Base-by-base conservation (phyloP, 2,888 invertebrate genomes). In the Leptinotarsa rubiginosa region DNA sequence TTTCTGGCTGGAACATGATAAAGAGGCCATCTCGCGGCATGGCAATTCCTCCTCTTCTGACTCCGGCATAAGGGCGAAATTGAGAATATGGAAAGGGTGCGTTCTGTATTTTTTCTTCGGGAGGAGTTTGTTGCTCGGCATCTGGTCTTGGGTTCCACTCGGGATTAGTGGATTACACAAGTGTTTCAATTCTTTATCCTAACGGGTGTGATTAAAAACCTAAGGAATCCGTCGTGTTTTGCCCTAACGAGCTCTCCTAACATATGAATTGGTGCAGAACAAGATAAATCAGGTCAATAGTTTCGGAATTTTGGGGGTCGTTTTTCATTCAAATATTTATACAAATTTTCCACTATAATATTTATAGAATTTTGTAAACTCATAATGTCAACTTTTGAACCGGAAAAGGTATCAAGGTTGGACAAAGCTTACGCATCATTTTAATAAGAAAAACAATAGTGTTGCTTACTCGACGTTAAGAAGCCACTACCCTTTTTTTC, bases 111-210 rank as follows among this genome's bases (percentile, higher is more conserved):
- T 68, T 70, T 72, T 65, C 67, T 69, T 62, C 25, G 56, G 47
- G 25, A 56, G 65, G 54, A 72, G 50, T 66, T 25, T 50, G 66
- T 70, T 69, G 67, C 75, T 75, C 66, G 72, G 75, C 41, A 66
- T 7, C 66, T 65, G 49, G 69, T 72, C 67, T 72, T 75, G 68
- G 75, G 75, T 72, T 75, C 75, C 75, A 72, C 75, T 75, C 47
- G 65, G 75, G 75, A 75, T 75, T 72, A 75, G 41, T 62, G 62
- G 31, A 31, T 62, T 62, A 75, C 69, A 75, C 71, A 69, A 75
- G 75, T 74, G 70, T 74, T 74, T 71, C 70, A 67, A 56, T 12
- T 56, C 72, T 65, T 75, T 75, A 66, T 72, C 71, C 75, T 41
- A 16, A 49, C 41, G 50, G 47, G 54, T 49, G 67, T 71, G 69